Conservation (phyloP, 2,888 invertebrate genomes). For the Seladonia tumulorum region DNA sequence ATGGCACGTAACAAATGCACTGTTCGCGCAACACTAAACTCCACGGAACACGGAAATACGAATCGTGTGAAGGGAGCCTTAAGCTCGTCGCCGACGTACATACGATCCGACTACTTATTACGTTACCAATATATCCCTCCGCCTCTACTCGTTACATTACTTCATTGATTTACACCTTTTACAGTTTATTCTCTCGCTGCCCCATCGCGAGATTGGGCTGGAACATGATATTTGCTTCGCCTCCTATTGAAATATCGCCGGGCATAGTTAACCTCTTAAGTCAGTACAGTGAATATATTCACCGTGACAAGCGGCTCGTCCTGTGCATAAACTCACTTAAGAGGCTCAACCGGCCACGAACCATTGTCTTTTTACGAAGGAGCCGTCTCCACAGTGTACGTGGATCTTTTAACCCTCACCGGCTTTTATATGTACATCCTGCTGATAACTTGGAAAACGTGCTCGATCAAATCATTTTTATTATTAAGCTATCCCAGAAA, state of each 20-base stretch:
- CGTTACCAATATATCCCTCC: conserved; percentile 58
- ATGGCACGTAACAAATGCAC: background rate
- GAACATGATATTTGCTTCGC: conserved; percentile 63
- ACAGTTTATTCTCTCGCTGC: conserved; percentile 54
- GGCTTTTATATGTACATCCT: background rate
- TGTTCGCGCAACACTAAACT: background rate
- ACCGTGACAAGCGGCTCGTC: conserved; percentile 56
- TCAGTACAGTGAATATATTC: conserved; percentile 62
- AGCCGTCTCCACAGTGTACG: conserved; percentile 1
- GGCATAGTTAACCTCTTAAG: conserved; percentile 63
- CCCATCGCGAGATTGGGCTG: conserved; percentile 51
- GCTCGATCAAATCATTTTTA: conserved; percentile 14
- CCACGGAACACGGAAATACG: background rate
- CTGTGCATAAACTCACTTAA: conserved; percentile 53
- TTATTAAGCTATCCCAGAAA: background rate
- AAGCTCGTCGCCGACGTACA: conserved; percentile 36
- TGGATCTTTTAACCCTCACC: background rate
- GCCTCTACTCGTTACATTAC: conserved; percentile 59
- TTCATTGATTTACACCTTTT: conserved; percentile 63
- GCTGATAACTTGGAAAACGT: conserved; percentile 15
- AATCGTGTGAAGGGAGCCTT: conserved; percentile 39
- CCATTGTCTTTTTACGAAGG: conserved; percentile 39
- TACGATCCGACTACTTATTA: conserved; percentile 66
- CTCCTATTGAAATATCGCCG: conserved; percentile 62
- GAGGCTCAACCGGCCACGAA: conserved; percentile 23